Evolutionary conservation across 2,113 vertebrate genomes (phyloP), one percentile per base, ranked within the genome.

Genomic region (Bubalus kerabau): DNA sequence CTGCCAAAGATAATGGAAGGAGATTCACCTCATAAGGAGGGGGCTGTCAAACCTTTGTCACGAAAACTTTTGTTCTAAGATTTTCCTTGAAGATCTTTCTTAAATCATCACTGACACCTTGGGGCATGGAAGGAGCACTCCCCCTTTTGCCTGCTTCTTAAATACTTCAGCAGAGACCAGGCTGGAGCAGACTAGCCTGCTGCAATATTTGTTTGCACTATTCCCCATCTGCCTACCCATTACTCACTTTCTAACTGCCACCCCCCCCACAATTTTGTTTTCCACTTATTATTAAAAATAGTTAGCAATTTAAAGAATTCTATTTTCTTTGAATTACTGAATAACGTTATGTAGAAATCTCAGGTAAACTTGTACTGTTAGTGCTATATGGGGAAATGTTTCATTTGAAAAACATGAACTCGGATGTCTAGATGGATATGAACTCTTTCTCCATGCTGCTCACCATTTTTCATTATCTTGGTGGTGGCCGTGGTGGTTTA

Each of bases 401-500:
- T 95, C n/a, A 28, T 91, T 92, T 71, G 28, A 96, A 94, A 90
- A 7, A 36, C 57, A 7, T 94, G 54, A 92, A 91, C 90, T 19
- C 32, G 26, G 82, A 87, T 36, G 12, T 50, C 67, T 76, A 56
- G 24, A 54, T n/a, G 40, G 74, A 23, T 80, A 28, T 19, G 7
- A 84, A 28, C 64, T 62, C 36, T 57, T 86, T 28, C 12, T 48
- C 36, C 36, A 90, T 2, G 43, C 2, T 84, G 81, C 23, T 87
- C 52, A 64, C 8, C 8, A 87, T 6, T 82, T 21, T 13, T 87
- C 67, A 71, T n/a, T 71, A 40, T 40, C n/a, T 40, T 71, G 67
- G 67, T 71, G 67, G 67, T 40, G 71, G 67, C 12, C 2, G 71
- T 76, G 36, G 71, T 76, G 36, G 36, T 74, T 40, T 43, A 76